Percentiles rank a stretch among this genome's conserved stretches.
Conservation (phyloP, 1,140 invertebrate species). For the Euborellia annulipes region DNA sequence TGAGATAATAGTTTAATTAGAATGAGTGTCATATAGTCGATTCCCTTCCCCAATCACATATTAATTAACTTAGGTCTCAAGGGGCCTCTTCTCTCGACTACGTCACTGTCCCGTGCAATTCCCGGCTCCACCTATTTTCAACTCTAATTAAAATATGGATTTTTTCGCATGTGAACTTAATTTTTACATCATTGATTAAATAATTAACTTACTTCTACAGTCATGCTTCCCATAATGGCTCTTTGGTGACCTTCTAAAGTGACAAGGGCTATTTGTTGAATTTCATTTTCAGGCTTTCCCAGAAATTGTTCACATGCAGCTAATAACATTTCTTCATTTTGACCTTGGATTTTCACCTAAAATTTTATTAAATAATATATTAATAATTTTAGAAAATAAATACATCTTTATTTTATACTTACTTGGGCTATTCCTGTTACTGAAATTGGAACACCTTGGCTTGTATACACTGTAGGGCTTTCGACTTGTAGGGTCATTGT, state of each 20-base stretch:
- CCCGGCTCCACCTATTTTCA: too few relatives aligned
- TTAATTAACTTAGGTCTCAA: too few relatives aligned
- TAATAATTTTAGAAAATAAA: conserved; percentile 1
- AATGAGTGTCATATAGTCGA: too few relatives aligned
- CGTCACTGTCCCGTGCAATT: too few relatives aligned
- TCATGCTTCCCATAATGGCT: conserved; percentile 98
- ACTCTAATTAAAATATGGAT: neutral
- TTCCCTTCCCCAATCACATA: too few relatives aligned
- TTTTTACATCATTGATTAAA: conserved; percentile 1
- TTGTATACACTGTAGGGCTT: conserved; percentile 85
- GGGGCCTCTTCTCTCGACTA: too few relatives aligned
- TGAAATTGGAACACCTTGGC: conserved; percentile 91
- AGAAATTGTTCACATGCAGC: conserved; percentile 95
- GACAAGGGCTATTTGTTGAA: conserved; percentile 84
- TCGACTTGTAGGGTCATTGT: conserved; percentile 91
- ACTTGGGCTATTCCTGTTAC: conserved; percentile 95
- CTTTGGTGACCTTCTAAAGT: conserved; percentile 95
- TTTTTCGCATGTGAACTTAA: neutral
- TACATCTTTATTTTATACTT: conserved; percentile 16
- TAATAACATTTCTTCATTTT: conserved; percentile 91
- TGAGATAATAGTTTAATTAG: too few relatives aligned
- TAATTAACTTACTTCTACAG: conserved; percentile 57
- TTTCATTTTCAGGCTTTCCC: conserved; percentile 77
- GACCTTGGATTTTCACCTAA: conserved; percentile 92
- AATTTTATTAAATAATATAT: conserved; percentile 8